Conservation (phyloP, 2,113 vertebrate species). For the Noctilio leporinus region DNA sequence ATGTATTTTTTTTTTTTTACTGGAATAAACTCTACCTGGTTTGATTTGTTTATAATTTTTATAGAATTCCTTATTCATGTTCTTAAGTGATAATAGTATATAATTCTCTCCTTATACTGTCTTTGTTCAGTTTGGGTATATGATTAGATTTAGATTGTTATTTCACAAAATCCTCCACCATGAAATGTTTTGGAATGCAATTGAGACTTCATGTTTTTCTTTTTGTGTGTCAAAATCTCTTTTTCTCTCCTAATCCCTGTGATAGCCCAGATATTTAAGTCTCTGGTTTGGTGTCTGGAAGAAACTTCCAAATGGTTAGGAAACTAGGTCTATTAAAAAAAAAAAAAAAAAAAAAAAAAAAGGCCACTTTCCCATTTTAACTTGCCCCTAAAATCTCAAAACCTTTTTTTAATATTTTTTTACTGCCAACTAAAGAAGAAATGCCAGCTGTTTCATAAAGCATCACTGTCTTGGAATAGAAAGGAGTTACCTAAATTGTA, state of each 20-base stretch:
- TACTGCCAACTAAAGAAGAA: neutral
- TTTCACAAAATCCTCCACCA: neutral
- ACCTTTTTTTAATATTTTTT: neutral
- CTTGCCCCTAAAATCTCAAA: neutral
- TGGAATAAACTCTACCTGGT: neutral
- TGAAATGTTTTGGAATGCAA: neutral
- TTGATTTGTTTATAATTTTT: neutral
- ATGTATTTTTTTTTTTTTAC: neutral
- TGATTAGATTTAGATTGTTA: neutral
- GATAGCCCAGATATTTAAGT: slow-evolving; percentile 19
- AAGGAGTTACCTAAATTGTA: neutral
- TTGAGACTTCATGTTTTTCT: slow-evolving; percentile 22
- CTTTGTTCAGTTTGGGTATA: neutral
- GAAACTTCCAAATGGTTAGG: neutral
- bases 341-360: neutral
- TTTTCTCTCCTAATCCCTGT: neutral
- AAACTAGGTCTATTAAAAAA: slow-evolving; percentile 16
- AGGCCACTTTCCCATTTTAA: neutral
- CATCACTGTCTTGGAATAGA: neutral
- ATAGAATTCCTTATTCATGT: neutral
- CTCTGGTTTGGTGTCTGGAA: slow-evolving; percentile 28
- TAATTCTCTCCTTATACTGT: neutral
- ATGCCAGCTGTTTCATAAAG: neutral
- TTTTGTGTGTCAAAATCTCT: neutral
- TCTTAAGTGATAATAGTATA: neutral